These are phyloP conservation scores for Cassiopea xamachana DNA, from an alignment of 30 jellyfish, hydroid and myxozoan species.

Conservation along the genomic window DNA sequence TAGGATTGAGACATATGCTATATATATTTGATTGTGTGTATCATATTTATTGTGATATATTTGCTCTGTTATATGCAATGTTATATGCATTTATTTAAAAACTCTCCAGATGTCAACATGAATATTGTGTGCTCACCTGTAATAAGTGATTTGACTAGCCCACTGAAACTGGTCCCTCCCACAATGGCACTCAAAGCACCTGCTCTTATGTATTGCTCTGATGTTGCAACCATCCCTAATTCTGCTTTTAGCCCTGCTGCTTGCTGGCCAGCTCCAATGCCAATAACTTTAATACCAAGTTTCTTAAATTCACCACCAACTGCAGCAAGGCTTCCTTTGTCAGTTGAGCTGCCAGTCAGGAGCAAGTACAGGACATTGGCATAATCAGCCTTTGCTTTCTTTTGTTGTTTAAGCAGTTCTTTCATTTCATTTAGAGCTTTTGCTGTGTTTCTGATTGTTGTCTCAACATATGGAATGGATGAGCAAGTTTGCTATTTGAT, in stretches of 20 bases:
- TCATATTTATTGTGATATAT: not conserved
- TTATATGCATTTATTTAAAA: too few species aligned
- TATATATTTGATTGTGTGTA: too few species aligned
- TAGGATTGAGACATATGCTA: too few species aligned
- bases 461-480: constrained; percentile 93
- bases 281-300: constrained; percentile 81
- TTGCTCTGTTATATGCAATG: not conserved
- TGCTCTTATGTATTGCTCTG: constrained; percentile 79
- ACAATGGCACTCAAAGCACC: constrained; percentile 81
- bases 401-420: constrained; percentile 69
- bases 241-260: constrained; percentile 84
- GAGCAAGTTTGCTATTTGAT: constrained; percentile 80
- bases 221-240: constrained; percentile 76
- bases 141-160: constrained; percentile 53
- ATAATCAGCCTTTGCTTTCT: constrained; percentile 48
- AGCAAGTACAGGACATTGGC: constrained; percentile 80
- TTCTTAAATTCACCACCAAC: constrained; percentile 70
- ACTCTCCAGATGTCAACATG: not conserved
- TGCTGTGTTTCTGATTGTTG: constrained; percentile 88
- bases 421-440: constrained; percentile 82
- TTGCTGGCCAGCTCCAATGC: constrained; percentile 88
- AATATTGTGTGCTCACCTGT: constrained; percentile 52
- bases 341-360: constrained; percentile 86
- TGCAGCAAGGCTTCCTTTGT: constrained; percentile 71
- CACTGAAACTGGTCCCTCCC: constrained; percentile 64